phyloP scores from a whole-genome alignment of 2,797 vertebrate species.

The Rhabdomys pumilio region DNA sequence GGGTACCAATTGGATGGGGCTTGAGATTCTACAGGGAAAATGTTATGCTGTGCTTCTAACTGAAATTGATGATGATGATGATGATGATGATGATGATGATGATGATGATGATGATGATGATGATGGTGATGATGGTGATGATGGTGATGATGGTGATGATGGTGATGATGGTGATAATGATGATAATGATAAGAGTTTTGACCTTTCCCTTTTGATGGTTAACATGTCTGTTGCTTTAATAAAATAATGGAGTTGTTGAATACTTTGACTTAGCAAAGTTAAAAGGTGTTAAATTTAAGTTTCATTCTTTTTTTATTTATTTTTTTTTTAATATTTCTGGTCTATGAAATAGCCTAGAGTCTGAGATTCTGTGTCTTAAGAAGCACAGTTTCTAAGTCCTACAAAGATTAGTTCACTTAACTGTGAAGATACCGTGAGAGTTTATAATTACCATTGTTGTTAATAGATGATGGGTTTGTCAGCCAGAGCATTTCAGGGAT shows the following conservation, averaged over 20 bases:
- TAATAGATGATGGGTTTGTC: not conserved
- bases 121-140: too few relatives aligned
- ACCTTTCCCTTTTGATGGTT: constrained; percentile 58
- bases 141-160: too few relatives aligned
- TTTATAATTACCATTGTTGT: not conserved
- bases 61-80: not conserved
- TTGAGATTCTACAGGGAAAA: not conserved
- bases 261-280: constrained; percentile 53
- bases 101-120: too few relatives aligned
- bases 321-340: not conserved
- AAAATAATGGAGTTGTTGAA: constrained; percentile 13
- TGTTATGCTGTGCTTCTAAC: not conserved
- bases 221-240: not conserved
- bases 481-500: not conserved
- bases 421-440: not conserved
- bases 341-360: constrained; percentile 15
- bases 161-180: too few relatives aligned
- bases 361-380: constrained; percentile 19
- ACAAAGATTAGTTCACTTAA: constrained; percentile 49
- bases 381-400: not conserved
- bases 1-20: not conserved
- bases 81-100: too few relatives aligned
- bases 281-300: constrained; percentile 46
- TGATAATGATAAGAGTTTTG: not conserved
- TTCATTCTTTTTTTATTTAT: not conserved